Evolutionary conservation across 2,797 vertebrate genomes (phyloP).

Genomic region (Epinephelus awoara): DNA sequence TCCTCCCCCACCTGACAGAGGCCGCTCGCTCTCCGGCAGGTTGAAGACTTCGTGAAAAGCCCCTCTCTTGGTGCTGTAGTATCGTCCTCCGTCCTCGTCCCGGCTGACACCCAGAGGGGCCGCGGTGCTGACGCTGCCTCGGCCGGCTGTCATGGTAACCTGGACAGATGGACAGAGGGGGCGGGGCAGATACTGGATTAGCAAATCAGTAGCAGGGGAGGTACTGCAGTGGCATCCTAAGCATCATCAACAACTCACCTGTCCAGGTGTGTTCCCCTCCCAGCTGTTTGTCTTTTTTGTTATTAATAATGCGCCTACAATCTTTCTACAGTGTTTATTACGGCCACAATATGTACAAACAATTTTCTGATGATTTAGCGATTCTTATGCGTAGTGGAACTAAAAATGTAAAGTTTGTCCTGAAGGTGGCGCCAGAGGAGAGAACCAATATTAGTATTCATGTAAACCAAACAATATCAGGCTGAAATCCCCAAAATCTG

Average conservation of each 20-base stretch:
- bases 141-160: slow-evolving; percentile 83
- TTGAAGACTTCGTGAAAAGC: slow-evolving; percentile 97
- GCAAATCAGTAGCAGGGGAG: neutral
- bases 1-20: slow-evolving; percentile 88
- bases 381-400: neutral
- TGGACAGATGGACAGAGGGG: slow-evolving; percentile 53
- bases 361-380: neutral
- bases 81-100: slow-evolving; percentile 92
- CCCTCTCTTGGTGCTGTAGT: slow-evolving; percentile 92
- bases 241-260: neutral
- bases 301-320: neutral
- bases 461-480: no score
- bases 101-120: slow-evolving; percentile 82
- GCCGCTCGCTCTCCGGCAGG: slow-evolving; percentile 92
- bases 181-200: neutral
- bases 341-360: neutral
- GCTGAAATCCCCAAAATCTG: no score
- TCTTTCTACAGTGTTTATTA: neutral
- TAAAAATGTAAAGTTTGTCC: neutral
- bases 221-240: neutral
- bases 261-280: slow-evolving; percentile 6
- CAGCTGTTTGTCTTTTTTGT: neutral
- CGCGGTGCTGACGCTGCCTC: slow-evolving; percentile 81
- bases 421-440: neutral
- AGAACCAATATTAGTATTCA: neutral